phyloP scores from a whole-genome alignment of 2,797 vertebrate species.

The Coregonus ussuriensis region DNA sequence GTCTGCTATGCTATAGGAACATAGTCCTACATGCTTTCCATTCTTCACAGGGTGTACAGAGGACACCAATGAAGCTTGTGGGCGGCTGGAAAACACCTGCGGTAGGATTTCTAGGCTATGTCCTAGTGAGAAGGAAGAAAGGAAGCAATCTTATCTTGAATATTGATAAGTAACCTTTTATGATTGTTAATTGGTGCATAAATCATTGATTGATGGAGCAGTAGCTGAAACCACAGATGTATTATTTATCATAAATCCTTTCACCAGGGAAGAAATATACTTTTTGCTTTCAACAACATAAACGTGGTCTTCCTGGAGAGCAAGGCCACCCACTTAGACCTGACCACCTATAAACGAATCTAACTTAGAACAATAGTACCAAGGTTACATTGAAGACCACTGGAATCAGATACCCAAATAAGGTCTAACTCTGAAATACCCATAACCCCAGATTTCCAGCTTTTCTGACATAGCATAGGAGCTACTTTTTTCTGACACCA shows the following conservation, averaged over 20 bases:
- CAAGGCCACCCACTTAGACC: neutral
- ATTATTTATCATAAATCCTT: neutral
- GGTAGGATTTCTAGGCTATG: neutral
- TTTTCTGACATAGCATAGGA: too few relatives aligned
- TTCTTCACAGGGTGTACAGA: constrained; percentile 10
- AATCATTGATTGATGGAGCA: neutral
- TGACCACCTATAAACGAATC: neutral
- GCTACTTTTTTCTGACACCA: too few relatives aligned
- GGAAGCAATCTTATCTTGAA: neutral
- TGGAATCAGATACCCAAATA: neutral
- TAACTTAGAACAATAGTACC: neutral
- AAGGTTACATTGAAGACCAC: neutral
- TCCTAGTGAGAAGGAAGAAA: neutral
- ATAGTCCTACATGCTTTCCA: constrained; percentile 12
- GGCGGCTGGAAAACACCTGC: constrained; percentile 4
- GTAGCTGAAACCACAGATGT: neutral
- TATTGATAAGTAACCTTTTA: neutral
- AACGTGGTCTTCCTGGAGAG: neutral
- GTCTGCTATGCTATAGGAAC: constrained; percentile 14
- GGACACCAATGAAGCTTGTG: neutral
- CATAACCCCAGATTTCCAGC: too few relatives aligned
- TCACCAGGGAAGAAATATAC: neutral
- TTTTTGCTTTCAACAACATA: neutral
- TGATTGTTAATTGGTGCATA: neutral
- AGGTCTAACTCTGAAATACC: neutral